Conservation (phyloP, 2,797 vertebrate genomes). For the Gallirallus australis region DNA sequence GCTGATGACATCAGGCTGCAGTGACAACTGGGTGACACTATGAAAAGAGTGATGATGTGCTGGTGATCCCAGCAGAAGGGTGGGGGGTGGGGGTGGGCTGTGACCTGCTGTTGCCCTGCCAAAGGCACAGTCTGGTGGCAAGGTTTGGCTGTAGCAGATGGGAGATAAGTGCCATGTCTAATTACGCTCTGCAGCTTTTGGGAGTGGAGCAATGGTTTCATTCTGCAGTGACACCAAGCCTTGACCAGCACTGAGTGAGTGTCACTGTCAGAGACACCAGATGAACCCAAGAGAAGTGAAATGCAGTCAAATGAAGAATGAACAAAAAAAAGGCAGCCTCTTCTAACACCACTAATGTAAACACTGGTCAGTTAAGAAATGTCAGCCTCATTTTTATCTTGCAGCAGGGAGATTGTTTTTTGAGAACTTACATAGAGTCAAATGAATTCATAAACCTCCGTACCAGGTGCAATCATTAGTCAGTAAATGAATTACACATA, state of each 20-base stretch:
- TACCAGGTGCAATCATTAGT: slow-evolving; percentile 75
- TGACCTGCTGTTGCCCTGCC: background rate
- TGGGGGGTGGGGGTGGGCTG: too few species aligned
- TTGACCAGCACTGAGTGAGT: background rate
- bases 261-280: background rate
- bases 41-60: fast-evolving
- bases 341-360: background rate
- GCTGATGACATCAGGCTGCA: background rate
- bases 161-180: background rate
- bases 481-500: slow-evolving; percentile 77
- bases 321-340: slow-evolving; percentile 13
- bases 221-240: background rate
- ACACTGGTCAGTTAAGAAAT: slow-evolving; percentile 4
- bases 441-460: slow-evolving; percentile 59
- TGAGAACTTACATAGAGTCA: slow-evolving; percentile 28
- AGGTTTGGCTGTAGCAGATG: background rate
- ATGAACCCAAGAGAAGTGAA: background rate
- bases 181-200: background rate
- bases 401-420: slow-evolving; percentile 29
- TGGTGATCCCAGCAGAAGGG: background rate
- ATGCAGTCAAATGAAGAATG: background rate
- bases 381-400: slow-evolving; percentile 40
- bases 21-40: background rate
- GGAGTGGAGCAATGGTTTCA: background rate
- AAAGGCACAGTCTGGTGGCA: background rate